phyloP scores from a whole-genome alignment of 1,140 invertebrate species.

The Penaeus vannamei region DNA sequence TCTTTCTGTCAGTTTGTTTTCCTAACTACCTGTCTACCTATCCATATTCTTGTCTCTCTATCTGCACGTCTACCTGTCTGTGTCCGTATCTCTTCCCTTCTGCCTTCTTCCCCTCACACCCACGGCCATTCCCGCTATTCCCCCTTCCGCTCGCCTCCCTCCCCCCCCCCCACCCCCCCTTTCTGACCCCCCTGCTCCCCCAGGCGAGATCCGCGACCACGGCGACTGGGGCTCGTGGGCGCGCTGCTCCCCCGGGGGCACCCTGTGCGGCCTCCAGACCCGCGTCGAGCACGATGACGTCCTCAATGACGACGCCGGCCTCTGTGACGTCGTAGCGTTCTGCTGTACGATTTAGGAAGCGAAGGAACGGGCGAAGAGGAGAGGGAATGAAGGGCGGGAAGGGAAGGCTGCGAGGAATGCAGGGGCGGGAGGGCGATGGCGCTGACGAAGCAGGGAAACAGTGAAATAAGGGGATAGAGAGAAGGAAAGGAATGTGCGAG shows the following conservation, averaged over 20 bases:
- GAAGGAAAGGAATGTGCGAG: too few species aligned
- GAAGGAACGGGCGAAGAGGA: not conserved
- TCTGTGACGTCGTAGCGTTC: constrained; percentile 36
- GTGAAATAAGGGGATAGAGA: too few species aligned
- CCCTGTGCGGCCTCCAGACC: constrained; percentile 28
- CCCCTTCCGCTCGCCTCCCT: not conserved
- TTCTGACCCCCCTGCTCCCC: not conserved
- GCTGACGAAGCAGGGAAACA: too few species aligned
- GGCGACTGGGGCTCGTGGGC: constrained; percentile 43
- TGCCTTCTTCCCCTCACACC: not conserved
- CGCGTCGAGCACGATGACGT: constrained; percentile 25
- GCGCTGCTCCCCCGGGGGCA: not conserved
- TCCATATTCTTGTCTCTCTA: too few species aligned
- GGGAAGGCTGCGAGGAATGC: too few species aligned
- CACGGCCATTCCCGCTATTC: too few species aligned
- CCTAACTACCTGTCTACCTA: too few species aligned
- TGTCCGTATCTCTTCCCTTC: too few species aligned
- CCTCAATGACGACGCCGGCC: constrained; percentile 37
- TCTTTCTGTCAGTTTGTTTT: too few species aligned
- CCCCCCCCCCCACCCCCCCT: not conserved
- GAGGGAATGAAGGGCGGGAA: not conserved
- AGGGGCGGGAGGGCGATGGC: too few species aligned
- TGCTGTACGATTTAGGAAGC: constrained; percentile 2
- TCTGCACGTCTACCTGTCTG: too few species aligned
- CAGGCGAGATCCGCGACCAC: constrained; percentile 20